Evolutionary conservation across 2,888 invertebrate species (phyloP).

Genomic region (Drosophila nigricruria): DNA sequence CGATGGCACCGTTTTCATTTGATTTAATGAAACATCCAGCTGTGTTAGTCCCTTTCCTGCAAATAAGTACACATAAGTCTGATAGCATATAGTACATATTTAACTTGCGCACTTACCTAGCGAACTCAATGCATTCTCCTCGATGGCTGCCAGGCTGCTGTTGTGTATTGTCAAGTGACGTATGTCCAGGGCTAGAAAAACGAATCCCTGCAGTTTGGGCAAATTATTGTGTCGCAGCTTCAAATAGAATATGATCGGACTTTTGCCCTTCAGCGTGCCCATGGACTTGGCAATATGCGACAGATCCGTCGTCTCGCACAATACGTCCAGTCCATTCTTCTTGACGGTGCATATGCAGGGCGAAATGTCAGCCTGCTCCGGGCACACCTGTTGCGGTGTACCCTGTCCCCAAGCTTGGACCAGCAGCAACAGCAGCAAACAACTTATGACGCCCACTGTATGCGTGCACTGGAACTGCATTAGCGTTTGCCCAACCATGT

Average conservation of each 20-base stretch:
- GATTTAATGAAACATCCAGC: conserved; percentile 95
- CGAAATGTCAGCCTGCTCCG: conserved; percentile 90
- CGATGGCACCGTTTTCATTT: conserved; percentile 92
- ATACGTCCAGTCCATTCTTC: conserved; percentile 94
- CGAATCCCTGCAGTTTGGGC: conserved; percentile 93
- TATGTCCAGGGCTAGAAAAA: conserved; percentile 94
- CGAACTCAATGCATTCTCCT: conserved; percentile 94
- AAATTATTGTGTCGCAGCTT: conserved; percentile 94
- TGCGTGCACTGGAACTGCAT: conserved; percentile 26
- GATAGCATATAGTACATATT: background rate
- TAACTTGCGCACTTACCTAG: conserved; percentile 88
- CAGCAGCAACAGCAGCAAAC: conserved; percentile 39
- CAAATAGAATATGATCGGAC: conserved; percentile 93
- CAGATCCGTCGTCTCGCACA: conserved; percentile 94
- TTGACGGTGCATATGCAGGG: conserved; percentile 94
- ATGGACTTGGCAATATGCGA: conserved; percentile 92
- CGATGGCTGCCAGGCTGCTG: conserved; percentile 94
- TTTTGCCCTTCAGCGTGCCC: conserved; percentile 92
- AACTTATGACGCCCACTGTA: conserved; percentile 24
- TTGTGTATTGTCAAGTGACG: conserved; percentile 95
- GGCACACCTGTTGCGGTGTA: conserved; percentile 89
- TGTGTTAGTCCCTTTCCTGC: conserved; percentile 94
- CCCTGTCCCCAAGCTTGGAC: conserved; percentile 66
- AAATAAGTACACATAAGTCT: background rate
- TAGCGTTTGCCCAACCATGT: conserved; percentile 48